Conservation (phyloP, 2,888 invertebrate genomes). For the Linnaemya tessellans region DNA sequence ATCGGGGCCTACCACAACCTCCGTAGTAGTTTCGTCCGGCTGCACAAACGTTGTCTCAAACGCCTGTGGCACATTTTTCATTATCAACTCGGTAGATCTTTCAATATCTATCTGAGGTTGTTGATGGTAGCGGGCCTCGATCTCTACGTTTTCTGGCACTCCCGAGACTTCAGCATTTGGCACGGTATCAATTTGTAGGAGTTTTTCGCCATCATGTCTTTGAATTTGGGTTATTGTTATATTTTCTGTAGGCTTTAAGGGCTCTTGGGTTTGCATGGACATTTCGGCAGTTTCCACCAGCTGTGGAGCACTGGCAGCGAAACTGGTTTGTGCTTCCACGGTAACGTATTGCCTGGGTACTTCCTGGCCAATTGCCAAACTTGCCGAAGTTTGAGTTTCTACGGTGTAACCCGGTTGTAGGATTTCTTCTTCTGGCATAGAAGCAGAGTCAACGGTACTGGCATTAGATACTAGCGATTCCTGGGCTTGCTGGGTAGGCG, state of each 20-base stretch:
- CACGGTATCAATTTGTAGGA: slow-evolving; percentile 88
- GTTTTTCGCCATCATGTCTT: slow-evolving; percentile 86
- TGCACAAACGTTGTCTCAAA: slow-evolving; percentile 92
- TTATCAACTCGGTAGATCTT: slow-evolving; percentile 88
- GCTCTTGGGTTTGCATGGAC: slow-evolving; percentile 82
- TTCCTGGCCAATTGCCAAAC: slow-evolving; percentile 82
- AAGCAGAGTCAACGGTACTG: slow-evolving; percentile 87
- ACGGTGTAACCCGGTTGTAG: slow-evolving; percentile 82
- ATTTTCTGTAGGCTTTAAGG: slow-evolving; percentile 85
- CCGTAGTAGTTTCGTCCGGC: slow-evolving; percentile 92
- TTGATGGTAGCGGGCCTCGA: slow-evolving; percentile 89
- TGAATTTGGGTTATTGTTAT: slow-evolving; percentile 87
- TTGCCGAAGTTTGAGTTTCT: slow-evolving; percentile 88
- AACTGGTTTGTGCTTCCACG: slow-evolving; percentile 87
- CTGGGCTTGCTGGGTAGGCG: slow-evolving; percentile 71
- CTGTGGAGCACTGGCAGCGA: slow-evolving; percentile 73
- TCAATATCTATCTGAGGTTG: slow-evolving; percentile 84
- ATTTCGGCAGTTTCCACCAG: slow-evolving; percentile 78
- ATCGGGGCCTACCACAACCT: slow-evolving; percentile 90
- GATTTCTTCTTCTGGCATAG: slow-evolving; percentile 87
- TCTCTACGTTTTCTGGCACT: slow-evolving; percentile 86
- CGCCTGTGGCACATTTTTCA: slow-evolving; percentile 89
- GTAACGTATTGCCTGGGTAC: slow-evolving; percentile 77
- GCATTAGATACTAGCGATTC: slow-evolving; percentile 81
- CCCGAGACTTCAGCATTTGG: slow-evolving; percentile 85